Conservation (phyloP, 2,888 invertebrate species). For the Cerceris ruficornis region DNA sequence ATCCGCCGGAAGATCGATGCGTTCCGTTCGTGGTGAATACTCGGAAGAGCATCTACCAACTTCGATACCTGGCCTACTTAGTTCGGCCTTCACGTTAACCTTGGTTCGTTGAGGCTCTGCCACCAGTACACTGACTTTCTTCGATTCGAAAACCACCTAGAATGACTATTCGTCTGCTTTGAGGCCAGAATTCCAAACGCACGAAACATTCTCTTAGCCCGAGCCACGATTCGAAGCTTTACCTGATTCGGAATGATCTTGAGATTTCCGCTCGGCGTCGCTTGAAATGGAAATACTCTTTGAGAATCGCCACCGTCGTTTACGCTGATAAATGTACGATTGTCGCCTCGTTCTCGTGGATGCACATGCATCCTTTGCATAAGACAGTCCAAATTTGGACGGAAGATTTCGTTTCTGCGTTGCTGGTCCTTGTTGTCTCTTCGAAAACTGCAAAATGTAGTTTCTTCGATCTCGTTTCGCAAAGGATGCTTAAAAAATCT, state of each 20-base stretch:
- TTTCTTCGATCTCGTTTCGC: too few relatives aligned
- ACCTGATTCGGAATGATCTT: constrained; percentile 88
- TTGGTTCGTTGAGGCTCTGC: constrained; percentile 87
- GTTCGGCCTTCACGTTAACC: constrained; percentile 83
- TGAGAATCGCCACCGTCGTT: constrained; percentile 58
- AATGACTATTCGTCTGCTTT: constrained; percentile 60
- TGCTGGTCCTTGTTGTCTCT: constrained; percentile 26
- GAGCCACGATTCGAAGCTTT: constrained; percentile 12
- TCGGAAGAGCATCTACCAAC: constrained; percentile 57
- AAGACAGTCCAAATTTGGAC: constrained; percentile 59
- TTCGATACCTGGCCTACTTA: constrained; percentile 58
- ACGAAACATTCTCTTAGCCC: background rate
- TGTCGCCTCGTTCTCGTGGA: constrained; percentile 54
- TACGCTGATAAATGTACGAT: constrained; percentile 54
- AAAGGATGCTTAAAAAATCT: too few relatives aligned
- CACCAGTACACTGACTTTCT: constrained; percentile 87
- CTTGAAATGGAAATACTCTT: constrained; percentile 85
- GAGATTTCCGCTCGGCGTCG: constrained; percentile 87
- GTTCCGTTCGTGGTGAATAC: constrained; percentile 47
- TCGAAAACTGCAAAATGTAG: constrained; percentile 22
- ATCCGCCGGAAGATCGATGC: constrained; percentile 65
- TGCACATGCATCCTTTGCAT: constrained; percentile 69
- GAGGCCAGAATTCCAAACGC: constrained; percentile 46
- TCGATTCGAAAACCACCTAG: constrained; percentile 87
- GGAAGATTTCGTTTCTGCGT: constrained; percentile 10